A percentile compares a stretch with the other conserved stretches of the same genome.
phyloP scores from a whole-genome alignment of 64 coral and sea anemone species.

The Cladopsammia gracilis region DNA sequence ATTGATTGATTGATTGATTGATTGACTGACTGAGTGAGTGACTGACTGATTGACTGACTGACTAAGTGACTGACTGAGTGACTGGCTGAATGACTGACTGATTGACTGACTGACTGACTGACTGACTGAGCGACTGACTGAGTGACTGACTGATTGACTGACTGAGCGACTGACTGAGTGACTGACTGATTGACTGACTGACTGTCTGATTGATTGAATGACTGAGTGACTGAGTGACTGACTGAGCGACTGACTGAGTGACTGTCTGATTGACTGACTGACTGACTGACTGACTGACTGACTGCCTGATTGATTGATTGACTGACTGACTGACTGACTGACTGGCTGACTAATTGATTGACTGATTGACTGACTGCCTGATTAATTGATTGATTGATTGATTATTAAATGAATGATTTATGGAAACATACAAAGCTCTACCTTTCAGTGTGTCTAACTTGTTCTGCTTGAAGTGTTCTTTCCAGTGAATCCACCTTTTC shows the following conservation, averaged over 20 bases:
- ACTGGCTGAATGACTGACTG: background rate
- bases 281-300: too few relatives aligned
- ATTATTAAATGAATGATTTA: background rate
- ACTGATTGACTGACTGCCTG: too few relatives aligned
- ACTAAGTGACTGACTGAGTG: background rate
- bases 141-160: background rate
- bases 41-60: background rate
- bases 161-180: background rate
- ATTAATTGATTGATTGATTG: background rate
- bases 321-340: background rate
- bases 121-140: background rate
- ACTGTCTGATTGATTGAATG: background rate
- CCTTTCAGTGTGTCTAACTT: conserved; percentile 82
- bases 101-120: background rate
- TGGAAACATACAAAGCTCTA: background rate
- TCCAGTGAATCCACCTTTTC: conserved; percentile 69
- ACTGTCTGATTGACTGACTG: background rate
- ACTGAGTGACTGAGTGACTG: too few relatives aligned
- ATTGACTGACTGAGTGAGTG: background rate
- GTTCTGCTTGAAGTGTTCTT: conserved; percentile 31
- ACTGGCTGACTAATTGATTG: background rate
- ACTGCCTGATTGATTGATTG: background rate
- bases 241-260: background rate
- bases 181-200: background rate
- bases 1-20: background rate